phyloP scores from a whole-genome alignment of 2,113 vertebrate genomes.

The Larimichthys polyactis region DNA sequence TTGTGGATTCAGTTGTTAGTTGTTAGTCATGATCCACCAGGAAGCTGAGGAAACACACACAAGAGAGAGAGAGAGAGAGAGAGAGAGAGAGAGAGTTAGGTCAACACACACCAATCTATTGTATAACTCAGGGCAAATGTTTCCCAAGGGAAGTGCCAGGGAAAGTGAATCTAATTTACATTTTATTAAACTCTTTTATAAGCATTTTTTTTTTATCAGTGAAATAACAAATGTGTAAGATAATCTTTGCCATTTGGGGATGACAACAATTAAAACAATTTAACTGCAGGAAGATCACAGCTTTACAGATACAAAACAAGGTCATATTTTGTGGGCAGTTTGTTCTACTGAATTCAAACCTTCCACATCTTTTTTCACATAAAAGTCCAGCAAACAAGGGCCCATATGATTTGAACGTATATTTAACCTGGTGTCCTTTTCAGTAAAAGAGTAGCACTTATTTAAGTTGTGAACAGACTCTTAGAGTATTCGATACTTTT shows the following conservation, averaged over 20 bases:
- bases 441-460: not conserved
- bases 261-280: not conserved
- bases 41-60: constrained; percentile 85
- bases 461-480: no score
- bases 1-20: constrained; percentile 81
- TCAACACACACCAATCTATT: not conserved
- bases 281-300: not conserved
- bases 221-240: not conserved
- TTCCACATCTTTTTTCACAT: not conserved
- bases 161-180: not conserved
- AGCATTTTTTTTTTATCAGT: not conserved
- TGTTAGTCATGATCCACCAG: constrained; percentile 97
- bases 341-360: not conserved
- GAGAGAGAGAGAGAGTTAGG: constrained; percentile 17
- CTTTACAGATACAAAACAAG: not conserved
- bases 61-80: not conserved
- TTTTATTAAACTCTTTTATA: not conserved
- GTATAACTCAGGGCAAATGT: not conserved
- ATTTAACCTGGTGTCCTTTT: not conserved
- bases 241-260: not conserved
- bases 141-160: not conserved
- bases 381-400: not conserved
- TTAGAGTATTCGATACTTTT: no score
- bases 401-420: not conserved
- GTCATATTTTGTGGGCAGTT: not conserved